These are phyloP conservation scores for Morpho helenor DNA, from an alignment of 2,888 invertebrate species.

Conservation along the genomic window DNA sequence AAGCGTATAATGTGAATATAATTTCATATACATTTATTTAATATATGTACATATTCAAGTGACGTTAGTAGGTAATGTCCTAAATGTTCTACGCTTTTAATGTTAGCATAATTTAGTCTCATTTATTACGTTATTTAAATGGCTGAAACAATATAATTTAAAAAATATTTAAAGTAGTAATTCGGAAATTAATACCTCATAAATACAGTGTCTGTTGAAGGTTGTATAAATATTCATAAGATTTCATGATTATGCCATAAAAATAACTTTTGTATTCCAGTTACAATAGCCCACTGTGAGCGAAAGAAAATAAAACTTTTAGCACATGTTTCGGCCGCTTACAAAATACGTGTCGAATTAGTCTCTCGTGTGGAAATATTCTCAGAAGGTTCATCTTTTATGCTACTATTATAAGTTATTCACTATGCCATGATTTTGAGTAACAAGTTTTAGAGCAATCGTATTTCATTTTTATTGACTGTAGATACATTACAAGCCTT, in stretches of 20 bases:
- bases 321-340: slow-evolving; percentile 13
- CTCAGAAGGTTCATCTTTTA: slow-evolving; percentile 7
- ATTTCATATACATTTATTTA: too few species aligned
- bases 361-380: slow-evolving; percentile 2
- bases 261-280: slow-evolving; percentile 7
- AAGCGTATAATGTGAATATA: too few species aligned
- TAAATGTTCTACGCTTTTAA: too few species aligned
- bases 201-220: background rate
- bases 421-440: background rate
- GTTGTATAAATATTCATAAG: slow-evolving; percentile 1
- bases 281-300: slow-evolving; percentile 1
- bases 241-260: slow-evolving; percentile 2
- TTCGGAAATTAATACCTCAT: background rate
- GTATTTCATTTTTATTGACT: background rate
- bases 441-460: too few species aligned
- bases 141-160: background rate
- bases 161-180: background rate
- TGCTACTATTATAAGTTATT: background rate
- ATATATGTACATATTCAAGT: too few species aligned
- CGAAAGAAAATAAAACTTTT: slow-evolving; percentile 11
- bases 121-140: too few species aligned
- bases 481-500: too few species aligned
- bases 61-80: too few species aligned
- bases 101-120: too few species aligned
- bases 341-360: slow-evolving; percentile 11